Percentiles rank a stretch among this genome's conserved stretches.
phyloP scores from a whole-genome alignment of 2,113 vertebrate species.

The Apteryx mantelli region DNA sequence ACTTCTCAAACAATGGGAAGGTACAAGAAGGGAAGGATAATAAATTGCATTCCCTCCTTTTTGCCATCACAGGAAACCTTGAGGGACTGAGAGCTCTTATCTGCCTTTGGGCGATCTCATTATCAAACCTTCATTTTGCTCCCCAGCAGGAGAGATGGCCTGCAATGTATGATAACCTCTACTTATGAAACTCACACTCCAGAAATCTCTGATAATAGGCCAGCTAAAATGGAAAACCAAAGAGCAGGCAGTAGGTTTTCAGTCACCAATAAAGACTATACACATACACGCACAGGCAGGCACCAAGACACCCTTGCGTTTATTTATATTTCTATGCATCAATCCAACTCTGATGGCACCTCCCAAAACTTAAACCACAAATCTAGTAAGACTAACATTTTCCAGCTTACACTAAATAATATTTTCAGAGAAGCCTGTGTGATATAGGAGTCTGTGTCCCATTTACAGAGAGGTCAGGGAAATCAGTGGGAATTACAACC shows the following conservation, averaged over 20 bases:
- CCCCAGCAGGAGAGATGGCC: constrained; percentile 76
- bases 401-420: not conserved
- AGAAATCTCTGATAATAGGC: constrained; percentile 75
- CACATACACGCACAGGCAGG: not conserved
- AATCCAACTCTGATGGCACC: not conserved
- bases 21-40: constrained; percentile 61
- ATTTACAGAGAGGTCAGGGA: constrained; percentile 25
- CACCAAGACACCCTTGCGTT: not conserved
- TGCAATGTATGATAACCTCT: constrained; percentile 79
- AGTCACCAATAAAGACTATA: constrained; percentile 22
- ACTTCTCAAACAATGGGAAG: constrained; percentile 49
- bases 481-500: constrained; percentile 47
- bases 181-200: constrained; percentile 77
- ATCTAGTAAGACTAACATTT: not conserved
- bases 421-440: not conserved
- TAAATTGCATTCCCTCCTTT: constrained; percentile 73
- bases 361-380: not conserved
- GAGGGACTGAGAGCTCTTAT: constrained; percentile 73
- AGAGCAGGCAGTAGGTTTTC: constrained; percentile 47
- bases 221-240: constrained; percentile 69
- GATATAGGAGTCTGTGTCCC: not conserved
- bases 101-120: constrained; percentile 76
- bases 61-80: constrained; percentile 70
- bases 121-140: constrained; percentile 76
- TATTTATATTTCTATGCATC: not conserved